phyloP scores from a whole-genome alignment of 53 echinoderm and acorn worm species.

The Antedon mediterranea region DNA sequence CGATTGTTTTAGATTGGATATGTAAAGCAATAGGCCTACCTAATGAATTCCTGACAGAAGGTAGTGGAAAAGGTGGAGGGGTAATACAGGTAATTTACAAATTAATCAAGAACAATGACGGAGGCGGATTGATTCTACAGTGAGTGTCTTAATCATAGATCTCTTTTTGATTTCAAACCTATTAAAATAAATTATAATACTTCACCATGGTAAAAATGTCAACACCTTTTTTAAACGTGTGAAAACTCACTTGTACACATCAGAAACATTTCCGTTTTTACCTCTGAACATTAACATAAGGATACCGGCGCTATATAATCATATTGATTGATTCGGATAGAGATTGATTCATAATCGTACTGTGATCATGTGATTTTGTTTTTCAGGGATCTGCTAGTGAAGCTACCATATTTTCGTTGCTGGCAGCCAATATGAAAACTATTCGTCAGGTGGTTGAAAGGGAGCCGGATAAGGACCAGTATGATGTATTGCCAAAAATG shows the following conservation, averaged over 20 bases:
- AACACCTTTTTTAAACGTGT: too few species aligned
- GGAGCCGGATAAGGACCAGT: constrained; percentile 58
- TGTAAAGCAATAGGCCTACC: constrained; percentile 73
- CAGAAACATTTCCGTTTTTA: too few species aligned
- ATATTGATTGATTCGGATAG: too few species aligned
- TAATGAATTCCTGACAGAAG: constrained; percentile 34
- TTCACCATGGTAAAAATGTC: too few species aligned
- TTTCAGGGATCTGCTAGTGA: constrained; percentile 81
- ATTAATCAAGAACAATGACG: too few species aligned
- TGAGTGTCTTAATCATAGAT: too few species aligned
- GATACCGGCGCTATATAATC: too few species aligned
- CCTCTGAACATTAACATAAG: too few species aligned
- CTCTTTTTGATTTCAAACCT: too few species aligned
- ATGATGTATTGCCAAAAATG: constrained; percentile 76
- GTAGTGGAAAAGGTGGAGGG: constrained; percentile 51
- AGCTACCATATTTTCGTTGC: constrained; percentile 39
- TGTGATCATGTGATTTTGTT: not conserved
- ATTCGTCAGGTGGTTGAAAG: constrained; percentile 24
- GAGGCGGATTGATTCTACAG: too few species aligned
- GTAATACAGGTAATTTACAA: constrained; percentile 70
- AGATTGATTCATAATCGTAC: not conserved
- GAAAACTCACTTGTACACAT: too few species aligned
- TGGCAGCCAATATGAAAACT: constrained; percentile 73
- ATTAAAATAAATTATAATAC: too few species aligned
- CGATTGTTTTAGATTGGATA: constrained; percentile 68